phyloP scores from a whole-genome alignment of 2,888 invertebrate species.

The Argyra leucocephala region DNA sequence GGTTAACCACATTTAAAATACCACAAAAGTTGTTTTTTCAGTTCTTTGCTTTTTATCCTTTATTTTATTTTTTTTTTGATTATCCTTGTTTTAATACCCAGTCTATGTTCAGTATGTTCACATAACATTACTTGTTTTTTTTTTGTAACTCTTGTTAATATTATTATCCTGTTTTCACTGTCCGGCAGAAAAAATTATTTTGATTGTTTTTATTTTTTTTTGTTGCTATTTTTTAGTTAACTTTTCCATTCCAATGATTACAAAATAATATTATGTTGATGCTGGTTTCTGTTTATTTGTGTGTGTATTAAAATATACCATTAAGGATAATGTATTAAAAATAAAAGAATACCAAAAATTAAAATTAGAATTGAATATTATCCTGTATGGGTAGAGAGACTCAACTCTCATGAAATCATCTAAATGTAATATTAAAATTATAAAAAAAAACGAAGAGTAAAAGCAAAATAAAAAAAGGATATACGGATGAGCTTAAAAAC shows the following conservation, averaged over 20 bases:
- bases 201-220: too few relatives aligned
- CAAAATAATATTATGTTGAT: background rate
- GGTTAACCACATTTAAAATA: slow-evolving; percentile 6
- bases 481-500: too few relatives aligned
- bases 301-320: background rate
- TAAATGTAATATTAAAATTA: too few relatives aligned
- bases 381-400: too few relatives aligned
- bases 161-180: slow-evolving; percentile 5
- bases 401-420: too few relatives aligned
- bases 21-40: background rate
- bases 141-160: background rate
- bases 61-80: too few relatives aligned
- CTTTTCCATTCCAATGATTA: background rate
- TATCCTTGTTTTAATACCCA: too few relatives aligned
- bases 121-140: background rate
- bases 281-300: too few relatives aligned
- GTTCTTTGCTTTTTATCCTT: background rate
- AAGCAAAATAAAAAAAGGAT: too few relatives aligned
- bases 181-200: background rate
- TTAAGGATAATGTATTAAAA: background rate
- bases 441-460: too few relatives aligned
- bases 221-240: background rate
- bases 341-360: background rate
- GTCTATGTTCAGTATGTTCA: background rate
- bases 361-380: background rate